A percentile compares a stretch with the other conserved stretches of the same genome.
These are phyloP conservation scores for Rhabdophis nuchalis DNA, from an alignment of 2,797 vertebrate genomes.

Conservation along the genomic window DNA sequence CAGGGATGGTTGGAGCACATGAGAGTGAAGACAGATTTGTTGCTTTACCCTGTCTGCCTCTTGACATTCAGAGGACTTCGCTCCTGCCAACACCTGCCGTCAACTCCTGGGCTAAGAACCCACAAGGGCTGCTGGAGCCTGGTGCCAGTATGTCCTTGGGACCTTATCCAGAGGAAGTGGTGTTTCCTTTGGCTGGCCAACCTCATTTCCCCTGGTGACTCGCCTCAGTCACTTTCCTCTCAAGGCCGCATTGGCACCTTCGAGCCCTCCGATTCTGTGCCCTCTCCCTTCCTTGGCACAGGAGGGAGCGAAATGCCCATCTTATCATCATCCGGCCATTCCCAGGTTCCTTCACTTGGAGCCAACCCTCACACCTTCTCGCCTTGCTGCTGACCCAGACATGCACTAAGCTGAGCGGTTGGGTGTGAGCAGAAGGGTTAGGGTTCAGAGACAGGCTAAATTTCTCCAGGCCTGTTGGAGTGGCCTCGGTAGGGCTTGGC, in stretches of 20 bases:
- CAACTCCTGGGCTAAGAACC: background rate
- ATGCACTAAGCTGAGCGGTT: background rate
- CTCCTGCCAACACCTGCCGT: background rate
- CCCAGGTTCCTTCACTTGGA: background rate
- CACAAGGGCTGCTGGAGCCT: background rate
- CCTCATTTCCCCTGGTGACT: background rate
- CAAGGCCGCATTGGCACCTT: background rate
- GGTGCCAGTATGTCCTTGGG: background rate
- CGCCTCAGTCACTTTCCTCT: background rate
- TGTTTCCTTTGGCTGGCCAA: background rate
- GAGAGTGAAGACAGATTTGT: background rate
- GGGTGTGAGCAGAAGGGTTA: background rate
- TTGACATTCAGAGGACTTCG: background rate
- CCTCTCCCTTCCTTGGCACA: slow-evolving; percentile 7
- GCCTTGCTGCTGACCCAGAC: slow-evolving; percentile 4
- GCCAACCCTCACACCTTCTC: background rate
- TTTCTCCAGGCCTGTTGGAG: background rate
- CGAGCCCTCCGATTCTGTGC: background rate
- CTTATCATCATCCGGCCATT: background rate
- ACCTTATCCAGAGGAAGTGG: slow-evolving; percentile 18
- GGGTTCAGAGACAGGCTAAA: background rate
- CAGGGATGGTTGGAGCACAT: background rate
- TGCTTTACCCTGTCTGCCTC: background rate
- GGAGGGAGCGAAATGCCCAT: background rate
- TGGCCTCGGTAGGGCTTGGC: background rate